These are phyloP conservation scores for Lasioglossum leucozonium DNA, from an alignment of 2,888 invertebrate species.

Conservation along the genomic window DNA sequence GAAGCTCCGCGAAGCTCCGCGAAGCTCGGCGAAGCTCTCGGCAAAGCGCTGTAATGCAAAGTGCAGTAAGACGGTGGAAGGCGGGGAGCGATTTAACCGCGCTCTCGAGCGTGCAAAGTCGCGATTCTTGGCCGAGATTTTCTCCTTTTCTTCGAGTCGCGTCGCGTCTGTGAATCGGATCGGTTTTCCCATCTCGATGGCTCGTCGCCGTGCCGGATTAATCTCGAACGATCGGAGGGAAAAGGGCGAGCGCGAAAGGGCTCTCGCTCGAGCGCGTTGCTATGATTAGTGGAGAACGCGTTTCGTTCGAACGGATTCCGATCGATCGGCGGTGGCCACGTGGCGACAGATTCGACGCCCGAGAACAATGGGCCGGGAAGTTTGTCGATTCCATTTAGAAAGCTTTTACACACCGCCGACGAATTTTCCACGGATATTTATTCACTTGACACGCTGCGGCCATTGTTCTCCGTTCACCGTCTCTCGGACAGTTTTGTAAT, in stretches of 20 bases:
- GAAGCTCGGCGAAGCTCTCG: background rate
- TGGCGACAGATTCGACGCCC: background rate
- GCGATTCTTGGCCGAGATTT: constrained; percentile 14
- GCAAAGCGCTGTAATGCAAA: background rate
- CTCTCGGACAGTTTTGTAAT: background rate
- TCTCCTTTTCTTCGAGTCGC: background rate
- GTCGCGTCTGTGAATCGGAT: constrained; percentile 9
- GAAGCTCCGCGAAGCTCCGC: background rate
- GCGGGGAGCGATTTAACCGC: background rate
- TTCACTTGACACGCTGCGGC: background rate
- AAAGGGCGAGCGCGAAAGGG: constrained; percentile 33
- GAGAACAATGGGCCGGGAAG: background rate
- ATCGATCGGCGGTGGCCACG: constrained; percentile 11
- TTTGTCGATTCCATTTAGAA: background rate
- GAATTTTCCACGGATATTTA: background rate
- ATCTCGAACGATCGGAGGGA: constrained; percentile 35
- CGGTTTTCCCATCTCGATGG: constrained; percentile 11
- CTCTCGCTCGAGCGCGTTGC: constrained; percentile 30
- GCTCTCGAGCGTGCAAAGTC: constrained; percentile 1
- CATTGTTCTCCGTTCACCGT: background rate
- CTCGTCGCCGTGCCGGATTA: constrained; percentile 36
- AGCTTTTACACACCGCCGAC: background rate
- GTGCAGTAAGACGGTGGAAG: background rate
- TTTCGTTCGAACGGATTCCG: constrained; percentile 23
- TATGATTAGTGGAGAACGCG: constrained; percentile 49